Conservation (phyloP, 2,113 vertebrate species). For the Sterrhoptilus dennistouni region DNA sequence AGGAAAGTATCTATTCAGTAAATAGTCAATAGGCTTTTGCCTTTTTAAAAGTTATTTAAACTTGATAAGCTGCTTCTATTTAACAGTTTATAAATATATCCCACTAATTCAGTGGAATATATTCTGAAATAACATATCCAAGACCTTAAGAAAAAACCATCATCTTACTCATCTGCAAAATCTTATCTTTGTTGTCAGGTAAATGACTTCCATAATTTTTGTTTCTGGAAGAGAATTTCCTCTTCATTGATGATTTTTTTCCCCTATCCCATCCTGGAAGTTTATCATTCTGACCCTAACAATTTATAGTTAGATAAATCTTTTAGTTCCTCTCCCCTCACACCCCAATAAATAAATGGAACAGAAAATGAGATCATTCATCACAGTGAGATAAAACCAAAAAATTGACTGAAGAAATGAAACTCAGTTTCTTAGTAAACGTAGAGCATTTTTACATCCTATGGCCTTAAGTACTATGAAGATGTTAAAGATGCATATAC, state of each 20-base stretch:
- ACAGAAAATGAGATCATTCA: slow-evolving; percentile 5
- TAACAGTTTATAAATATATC: neutral
- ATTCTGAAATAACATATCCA: neutral
- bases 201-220: neutral
- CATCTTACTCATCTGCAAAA: neutral
- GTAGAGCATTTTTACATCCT: neutral
- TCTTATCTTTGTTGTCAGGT: neutral
- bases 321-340: neutral
- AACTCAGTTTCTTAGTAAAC: neutral
- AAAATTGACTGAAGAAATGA: neutral
- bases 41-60: neutral
- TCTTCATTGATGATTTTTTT: neutral
- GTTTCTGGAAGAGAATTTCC: neutral
- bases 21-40: neutral
- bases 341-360: neutral
- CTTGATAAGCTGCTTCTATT: neutral
- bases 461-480: neutral
- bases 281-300: neutral
- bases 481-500: neutral
- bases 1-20: neutral
- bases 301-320: neutral
- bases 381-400: neutral
- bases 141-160: neutral
- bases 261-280: neutral
- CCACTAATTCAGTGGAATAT: neutral